A percentile compares a stretch with the other conserved stretches of the same genome.
Evolutionary conservation across 2,797 vertebrate species (phyloP).

Genomic region (Acanthurus leucopareius): DNA sequence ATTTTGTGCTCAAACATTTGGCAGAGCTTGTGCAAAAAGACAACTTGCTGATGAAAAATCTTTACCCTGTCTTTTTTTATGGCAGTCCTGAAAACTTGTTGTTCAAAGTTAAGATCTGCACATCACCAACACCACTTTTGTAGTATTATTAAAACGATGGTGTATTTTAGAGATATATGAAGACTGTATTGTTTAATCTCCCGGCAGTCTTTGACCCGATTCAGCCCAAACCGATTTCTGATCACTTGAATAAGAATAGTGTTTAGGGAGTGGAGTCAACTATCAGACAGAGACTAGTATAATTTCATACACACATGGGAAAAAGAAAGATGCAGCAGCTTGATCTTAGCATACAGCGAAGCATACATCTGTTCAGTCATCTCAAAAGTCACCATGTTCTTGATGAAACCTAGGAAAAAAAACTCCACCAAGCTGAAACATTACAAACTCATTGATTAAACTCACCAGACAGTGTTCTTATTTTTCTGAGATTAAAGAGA

Average conservation of each 20-base stretch:
- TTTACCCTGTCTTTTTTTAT: background rate
- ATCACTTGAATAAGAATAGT: too few species aligned
- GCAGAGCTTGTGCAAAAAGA: background rate
- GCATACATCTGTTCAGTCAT: too few species aligned
- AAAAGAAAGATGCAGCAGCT: too few species aligned
- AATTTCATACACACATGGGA: too few species aligned
- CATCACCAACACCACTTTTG: background rate
- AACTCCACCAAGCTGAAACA: background rate
- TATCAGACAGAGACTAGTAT: too few species aligned
- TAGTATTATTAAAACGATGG: background rate
- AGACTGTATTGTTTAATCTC: too few species aligned
- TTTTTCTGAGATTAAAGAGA: slow-evolving; percentile 19
- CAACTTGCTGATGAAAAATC: background rate
- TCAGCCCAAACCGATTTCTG: too few species aligned
- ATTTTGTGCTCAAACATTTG: slow-evolving; percentile 13
- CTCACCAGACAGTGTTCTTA: background rate
- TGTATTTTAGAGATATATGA: background rate
- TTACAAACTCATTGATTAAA: slow-evolving; percentile 7
- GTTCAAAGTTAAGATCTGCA: background rate
- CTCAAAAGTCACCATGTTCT: too few species aligned
- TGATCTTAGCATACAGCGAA: too few species aligned
- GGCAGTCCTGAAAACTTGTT: background rate
- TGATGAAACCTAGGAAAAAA: background rate
- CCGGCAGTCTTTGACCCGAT: too few species aligned
- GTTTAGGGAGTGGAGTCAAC: too few species aligned